These are phyloP conservation scores for Emydura subglobosa DNA, from an alignment of 2,113 vertebrate species.

Conservation along the genomic window DNA sequence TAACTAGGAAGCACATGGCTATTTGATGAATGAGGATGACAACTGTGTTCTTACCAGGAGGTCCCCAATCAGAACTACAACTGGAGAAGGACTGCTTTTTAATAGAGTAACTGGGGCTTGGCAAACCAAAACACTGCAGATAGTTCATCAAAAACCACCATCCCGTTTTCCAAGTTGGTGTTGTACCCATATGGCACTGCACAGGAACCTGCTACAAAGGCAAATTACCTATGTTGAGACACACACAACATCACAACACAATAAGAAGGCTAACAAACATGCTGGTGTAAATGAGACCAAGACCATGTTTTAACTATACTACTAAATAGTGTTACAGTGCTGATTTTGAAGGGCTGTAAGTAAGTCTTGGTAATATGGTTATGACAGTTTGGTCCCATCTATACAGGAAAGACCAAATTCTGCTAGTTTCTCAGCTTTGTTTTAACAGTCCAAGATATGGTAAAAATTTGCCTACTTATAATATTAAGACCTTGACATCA, in stretches of 20 bases:
- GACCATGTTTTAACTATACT: no score
- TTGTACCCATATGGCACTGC: background rate
- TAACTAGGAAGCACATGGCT: background rate
- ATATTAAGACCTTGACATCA: no score
- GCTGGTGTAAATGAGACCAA: no score
- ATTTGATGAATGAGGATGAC: background rate
- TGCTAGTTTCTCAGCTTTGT: no score
- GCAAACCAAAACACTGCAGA: background rate
- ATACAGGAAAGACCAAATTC: no score
- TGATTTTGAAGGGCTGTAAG: no score
- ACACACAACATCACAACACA: background rate
- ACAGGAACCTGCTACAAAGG: background rate
- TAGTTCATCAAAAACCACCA: background rate
- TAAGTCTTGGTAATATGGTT: no score
- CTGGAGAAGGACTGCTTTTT: background rate
- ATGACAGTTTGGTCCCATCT: no score
- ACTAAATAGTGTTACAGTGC: no score
- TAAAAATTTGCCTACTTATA: no score
- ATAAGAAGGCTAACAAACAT: no score
- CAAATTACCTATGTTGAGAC: background rate
- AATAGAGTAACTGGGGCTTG: background rate
- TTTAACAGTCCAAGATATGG: no score
- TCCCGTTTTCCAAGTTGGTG: background rate
- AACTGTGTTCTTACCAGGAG: background rate
- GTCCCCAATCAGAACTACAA: background rate